Evolutionary conservation across 2,797 vertebrate genomes (phyloP).

Genomic region (Danio aesculapii): DNA sequence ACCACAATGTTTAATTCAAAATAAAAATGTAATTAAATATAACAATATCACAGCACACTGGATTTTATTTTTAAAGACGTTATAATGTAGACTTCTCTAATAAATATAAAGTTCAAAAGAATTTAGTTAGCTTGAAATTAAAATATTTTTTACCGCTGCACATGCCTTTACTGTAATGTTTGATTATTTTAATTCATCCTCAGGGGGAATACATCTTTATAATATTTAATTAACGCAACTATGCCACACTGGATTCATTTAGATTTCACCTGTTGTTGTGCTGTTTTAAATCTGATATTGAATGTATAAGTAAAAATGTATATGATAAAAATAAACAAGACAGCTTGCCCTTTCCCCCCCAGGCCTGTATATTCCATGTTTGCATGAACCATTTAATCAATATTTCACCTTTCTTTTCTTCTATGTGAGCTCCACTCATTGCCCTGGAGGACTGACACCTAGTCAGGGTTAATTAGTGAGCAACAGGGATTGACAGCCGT

Average conservation of each 20-base stretch:
- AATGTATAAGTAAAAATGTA: background rate
- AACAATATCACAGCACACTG: too few species aligned
- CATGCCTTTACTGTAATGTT: background rate
- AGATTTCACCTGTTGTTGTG: too few species aligned
- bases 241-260: background rate
- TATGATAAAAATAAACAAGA: background rate
- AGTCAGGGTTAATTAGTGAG: conserved; percentile 36
- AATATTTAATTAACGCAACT: too few species aligned
- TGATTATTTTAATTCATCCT: background rate
- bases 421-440: background rate
- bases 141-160: background rate
- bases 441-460: conserved; percentile 33
- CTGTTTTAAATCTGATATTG: background rate
- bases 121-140: too few species aligned
- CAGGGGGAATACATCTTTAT: background rate
- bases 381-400: background rate
- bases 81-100: background rate
- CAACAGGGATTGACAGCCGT: conserved; percentile 31
- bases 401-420: conserved; percentile 1
- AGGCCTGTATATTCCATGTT: background rate
- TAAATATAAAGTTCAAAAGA: background rate
- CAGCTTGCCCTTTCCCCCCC: background rate
- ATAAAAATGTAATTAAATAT: too few species aligned
- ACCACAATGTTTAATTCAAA: too few species aligned
- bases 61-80: too few species aligned